phyloP scores from a whole-genome alignment of 2,888 invertebrate species.

The Criorhina ranunculi region DNA sequence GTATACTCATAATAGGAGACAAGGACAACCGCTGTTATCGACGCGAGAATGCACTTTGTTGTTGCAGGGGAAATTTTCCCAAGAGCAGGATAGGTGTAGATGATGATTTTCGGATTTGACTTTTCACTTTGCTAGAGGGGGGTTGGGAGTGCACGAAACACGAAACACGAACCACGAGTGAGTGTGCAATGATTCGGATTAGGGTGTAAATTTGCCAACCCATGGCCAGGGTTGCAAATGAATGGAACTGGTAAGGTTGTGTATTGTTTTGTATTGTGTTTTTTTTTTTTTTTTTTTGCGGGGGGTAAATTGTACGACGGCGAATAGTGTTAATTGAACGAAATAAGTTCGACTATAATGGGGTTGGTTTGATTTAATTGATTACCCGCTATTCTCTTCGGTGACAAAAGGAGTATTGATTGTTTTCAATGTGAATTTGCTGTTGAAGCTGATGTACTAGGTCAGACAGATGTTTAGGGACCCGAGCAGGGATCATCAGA shows the following conservation, averaged over 20 bases:
- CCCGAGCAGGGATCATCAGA: too few relatives aligned
- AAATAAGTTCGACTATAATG: slow-evolving; percentile 5
- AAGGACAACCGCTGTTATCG: slow-evolving; percentile 68
- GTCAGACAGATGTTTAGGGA: slow-evolving; percentile 37
- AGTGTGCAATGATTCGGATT: slow-evolving; percentile 50
- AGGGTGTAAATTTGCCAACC: slow-evolving; percentile 70
- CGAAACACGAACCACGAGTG: background rate
- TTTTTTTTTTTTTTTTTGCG: slow-evolving; percentile 24
- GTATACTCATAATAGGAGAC: slow-evolving; percentile 40
- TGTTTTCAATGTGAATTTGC: slow-evolving; percentile 41
- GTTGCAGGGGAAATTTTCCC: slow-evolving; percentile 50
- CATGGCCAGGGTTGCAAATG: slow-evolving; percentile 73
- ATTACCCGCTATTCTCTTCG: slow-evolving; percentile 41
- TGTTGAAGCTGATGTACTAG: slow-evolving; percentile 43
- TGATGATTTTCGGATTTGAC: slow-evolving; percentile 62
- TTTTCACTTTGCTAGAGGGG: slow-evolving; percentile 32
- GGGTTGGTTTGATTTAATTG: slow-evolving; percentile 26
- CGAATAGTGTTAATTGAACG: slow-evolving; percentile 68
- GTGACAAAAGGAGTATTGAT: slow-evolving; percentile 54
- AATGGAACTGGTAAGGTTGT: slow-evolving; percentile 46
- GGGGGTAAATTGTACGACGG: slow-evolving; percentile 15
- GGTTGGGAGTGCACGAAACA: background rate
- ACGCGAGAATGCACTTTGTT: slow-evolving; percentile 59
- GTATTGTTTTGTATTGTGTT: slow-evolving; percentile 35
- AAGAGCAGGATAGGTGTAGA: slow-evolving; percentile 48